phyloP scores from a whole-genome alignment of 2,888 invertebrate genomes.

The Cremastobaeus sp. region DNA sequence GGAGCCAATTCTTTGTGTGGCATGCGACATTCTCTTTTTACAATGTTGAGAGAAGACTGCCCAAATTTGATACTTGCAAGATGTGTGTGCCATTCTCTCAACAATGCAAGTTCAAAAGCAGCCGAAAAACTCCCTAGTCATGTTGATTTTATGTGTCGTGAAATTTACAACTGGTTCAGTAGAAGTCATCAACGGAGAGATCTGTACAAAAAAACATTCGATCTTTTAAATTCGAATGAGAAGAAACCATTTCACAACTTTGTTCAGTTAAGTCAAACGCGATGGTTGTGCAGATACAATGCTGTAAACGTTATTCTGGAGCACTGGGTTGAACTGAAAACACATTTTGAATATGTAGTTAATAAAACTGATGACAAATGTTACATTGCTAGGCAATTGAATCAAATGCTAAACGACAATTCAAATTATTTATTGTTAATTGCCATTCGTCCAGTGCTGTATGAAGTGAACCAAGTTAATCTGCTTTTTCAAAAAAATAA shows the following conservation, averaged over 20 bases:
- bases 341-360: slow-evolving; percentile 44
- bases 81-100: slow-evolving; percentile 63
- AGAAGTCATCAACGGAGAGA: slow-evolving; percentile 11
- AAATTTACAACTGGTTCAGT: slow-evolving; percentile 44
- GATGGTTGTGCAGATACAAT: slow-evolving; percentile 60
- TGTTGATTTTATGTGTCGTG: slow-evolving; percentile 61
- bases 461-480: slow-evolving; percentile 39
- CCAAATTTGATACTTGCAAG: slow-evolving; percentile 58
- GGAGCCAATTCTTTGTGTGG: slow-evolving; percentile 63
- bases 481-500: slow-evolving; percentile 40
- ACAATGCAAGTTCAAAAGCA: slow-evolving; percentile 52
- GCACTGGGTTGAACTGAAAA: slow-evolving; percentile 52
- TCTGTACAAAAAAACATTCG: slow-evolving; percentile 11
- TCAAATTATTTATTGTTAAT: slow-evolving; percentile 27
- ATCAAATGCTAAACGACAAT: slow-evolving; percentile 52
- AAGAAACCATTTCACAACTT: slow-evolving; percentile 45
- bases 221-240: slow-evolving; percentile 17
- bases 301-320: slow-evolving; percentile 59
- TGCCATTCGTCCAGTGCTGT: slow-evolving; percentile 33
- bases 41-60: slow-evolving; percentile 53
- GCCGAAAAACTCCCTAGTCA: slow-evolving; percentile 52
- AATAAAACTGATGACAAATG: slow-evolving; percentile 52
- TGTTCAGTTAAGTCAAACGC: slow-evolving; percentile 56
- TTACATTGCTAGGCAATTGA: slow-evolving; percentile 48
- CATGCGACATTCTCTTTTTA: slow-evolving; percentile 61